Percentiles rank a stretch among this genome's conserved stretches.
Evolutionary conservation across 2,113 vertebrate species (phyloP).

Genomic region (Cochlearius cochlearius): DNA sequence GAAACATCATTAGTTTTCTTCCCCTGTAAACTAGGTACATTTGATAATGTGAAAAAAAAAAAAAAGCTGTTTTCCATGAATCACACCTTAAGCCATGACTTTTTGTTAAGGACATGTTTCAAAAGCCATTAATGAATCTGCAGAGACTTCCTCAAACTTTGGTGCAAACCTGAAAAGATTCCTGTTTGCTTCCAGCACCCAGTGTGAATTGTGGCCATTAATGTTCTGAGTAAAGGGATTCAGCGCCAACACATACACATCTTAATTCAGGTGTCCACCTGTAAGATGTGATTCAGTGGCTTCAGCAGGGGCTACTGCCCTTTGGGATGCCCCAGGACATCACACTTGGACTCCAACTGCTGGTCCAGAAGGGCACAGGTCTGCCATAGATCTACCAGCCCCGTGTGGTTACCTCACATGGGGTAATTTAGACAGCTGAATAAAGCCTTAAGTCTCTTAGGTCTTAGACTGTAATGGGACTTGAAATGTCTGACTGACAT

Average conservation of each 20-base stretch:
- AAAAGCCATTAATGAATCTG: not conserved
- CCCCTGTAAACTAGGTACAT: not conserved
- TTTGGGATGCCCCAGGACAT: not conserved
- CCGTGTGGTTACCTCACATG: not conserved
- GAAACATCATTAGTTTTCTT: not conserved
- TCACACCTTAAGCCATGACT: not conserved
- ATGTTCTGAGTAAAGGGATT: accelerated
- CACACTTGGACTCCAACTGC: not conserved
- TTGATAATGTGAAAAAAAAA: not conserved
- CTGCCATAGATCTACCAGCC: not conserved
- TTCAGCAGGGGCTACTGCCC: not conserved
- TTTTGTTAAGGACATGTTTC: not conserved
- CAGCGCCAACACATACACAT: not conserved
- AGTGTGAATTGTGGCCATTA: not conserved
- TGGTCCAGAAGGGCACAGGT: not conserved
- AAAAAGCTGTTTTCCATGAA: not conserved
- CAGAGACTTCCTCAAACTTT: not conserved
- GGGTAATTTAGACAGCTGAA: not conserved
- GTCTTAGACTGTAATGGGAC: not conserved
- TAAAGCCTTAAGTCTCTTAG: not conserved
- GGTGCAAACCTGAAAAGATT: not conserved
- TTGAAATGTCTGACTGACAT: not conserved
- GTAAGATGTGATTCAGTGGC: not conserved
- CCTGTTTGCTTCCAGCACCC: not conserved
- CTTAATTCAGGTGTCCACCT: not conserved